phyloP scores from a whole-genome alignment of 2,888 invertebrate species.

The Camponotus fellah region DNA sequence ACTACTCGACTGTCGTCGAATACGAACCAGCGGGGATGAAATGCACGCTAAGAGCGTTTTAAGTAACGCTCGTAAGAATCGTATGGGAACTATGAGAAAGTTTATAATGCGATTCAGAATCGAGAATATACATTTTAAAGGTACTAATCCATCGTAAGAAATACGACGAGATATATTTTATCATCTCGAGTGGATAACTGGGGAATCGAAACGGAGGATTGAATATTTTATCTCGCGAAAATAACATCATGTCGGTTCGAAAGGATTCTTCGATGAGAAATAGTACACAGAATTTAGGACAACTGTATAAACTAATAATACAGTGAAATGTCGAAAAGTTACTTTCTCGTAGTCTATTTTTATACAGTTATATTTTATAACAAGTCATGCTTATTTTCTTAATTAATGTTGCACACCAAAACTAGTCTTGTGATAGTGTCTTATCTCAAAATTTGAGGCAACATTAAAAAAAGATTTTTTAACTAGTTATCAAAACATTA shows the following conservation, averaged over 20 bases:
- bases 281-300: background rate
- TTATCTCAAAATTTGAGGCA: too few species aligned
- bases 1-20: conserved; percentile 29
- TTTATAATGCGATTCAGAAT: background rate
- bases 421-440: too few species aligned
- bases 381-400: background rate
- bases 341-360: background rate
- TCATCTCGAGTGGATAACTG: background rate
- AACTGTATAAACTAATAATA: conserved; percentile 3
- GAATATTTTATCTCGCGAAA: background rate
- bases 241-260: background rate
- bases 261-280: background rate
- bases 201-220: background rate
- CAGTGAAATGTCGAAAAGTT: background rate
- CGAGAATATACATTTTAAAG: background rate
- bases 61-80: conserved; percentile 6
- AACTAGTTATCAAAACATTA: too few species aligned
- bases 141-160: background rate
- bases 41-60: conserved; percentile 43
- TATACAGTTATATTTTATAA: background rate
- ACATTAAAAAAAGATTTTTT: too few species aligned
- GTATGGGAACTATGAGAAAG: background rate
- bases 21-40: conserved; percentile 30
- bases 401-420: too few species aligned
- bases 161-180: background rate